Base-by-base conservation (phyloP, 2,888 invertebrate species). In the Matsumyia berberina region DNA sequence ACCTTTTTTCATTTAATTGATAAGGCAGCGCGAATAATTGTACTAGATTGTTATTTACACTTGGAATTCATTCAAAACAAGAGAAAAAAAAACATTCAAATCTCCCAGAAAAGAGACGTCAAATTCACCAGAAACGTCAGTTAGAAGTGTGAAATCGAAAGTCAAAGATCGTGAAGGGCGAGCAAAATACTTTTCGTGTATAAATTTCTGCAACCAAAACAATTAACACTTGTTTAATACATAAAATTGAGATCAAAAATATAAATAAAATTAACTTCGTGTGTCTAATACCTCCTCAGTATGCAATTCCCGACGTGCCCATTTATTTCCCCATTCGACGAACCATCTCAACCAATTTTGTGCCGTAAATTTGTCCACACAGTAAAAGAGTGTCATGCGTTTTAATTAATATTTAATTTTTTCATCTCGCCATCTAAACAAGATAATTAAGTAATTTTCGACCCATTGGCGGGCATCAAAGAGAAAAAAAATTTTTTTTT, bases 371-470 rank as follows among this genome's bases (percentile, higher is more conserved):
- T 67, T 29, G 51, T 78, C n/a, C 37, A 35, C 37, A 35, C 35
- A 73, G 57, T 78, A 69, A 62, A 85, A 74, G 49, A 67, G 64
- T 85, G 51, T 74, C 69, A 31, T 57, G 51, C 83, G 35, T 53
- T 53, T 69, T 69, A 85, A 74, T 79, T 58, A 51, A 69, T 69
- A 57, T 79, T 79, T 57, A 74, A 69, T 74, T 74, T 29, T 42
- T 62, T 53, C 53, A 66, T 55, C 44, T 53, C 12, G 58, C n/a
- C 33, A 15, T 17, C 24, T 11, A 31, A 46, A 46, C 33, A 57
- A 8, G 55, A 19, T 73, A 35, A 57, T 55, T 39, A 19, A 39
- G 39, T 72, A 46, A 49, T 35, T 39, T 44, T 19, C 58, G n/a
- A 8, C 17, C 8, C 15, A 11, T 15, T 29, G 15, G 37, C 24